phyloP scores from a whole-genome alignment of 2,797 vertebrate species.

The Centroberyx gerrardi region DNA sequence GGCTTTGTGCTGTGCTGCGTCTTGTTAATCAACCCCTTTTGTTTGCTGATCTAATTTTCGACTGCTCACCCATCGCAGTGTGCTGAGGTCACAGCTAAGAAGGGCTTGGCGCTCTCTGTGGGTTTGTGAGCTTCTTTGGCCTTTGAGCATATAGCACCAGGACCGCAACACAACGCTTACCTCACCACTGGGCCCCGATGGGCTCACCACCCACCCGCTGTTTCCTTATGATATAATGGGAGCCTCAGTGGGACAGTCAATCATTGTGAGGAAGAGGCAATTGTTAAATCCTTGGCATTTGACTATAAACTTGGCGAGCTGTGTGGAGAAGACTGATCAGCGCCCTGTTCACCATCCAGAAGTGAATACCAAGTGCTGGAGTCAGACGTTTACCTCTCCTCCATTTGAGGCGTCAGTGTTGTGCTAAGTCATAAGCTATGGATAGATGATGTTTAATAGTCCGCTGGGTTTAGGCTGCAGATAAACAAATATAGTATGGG shows the following conservation, averaged over 20 bases:
- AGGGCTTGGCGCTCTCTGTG: constrained; percentile 29
- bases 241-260: constrained; percentile 48
- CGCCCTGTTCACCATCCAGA: constrained; percentile 39
- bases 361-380: constrained; percentile 48
- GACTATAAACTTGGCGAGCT: constrained; percentile 35
- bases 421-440: constrained; percentile 10
- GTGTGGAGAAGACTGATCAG: constrained; percentile 26
- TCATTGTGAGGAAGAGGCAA: constrained; percentile 49
- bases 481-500: constrained; percentile 29
- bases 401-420: constrained; percentile 36
- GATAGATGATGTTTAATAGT: constrained; percentile 31
- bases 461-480: constrained; percentile 27
- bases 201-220: constrained; percentile 63
- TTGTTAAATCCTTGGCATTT: constrained; percentile 50
- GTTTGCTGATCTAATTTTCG: constrained; percentile 46
- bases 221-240: constrained; percentile 34
- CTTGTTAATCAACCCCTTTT: constrained; percentile 14
- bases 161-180: constrained; percentile 54
- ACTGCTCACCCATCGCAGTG: background rate
- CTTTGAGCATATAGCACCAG: constrained; percentile 16
- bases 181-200: constrained; percentile 61
- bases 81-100: constrained; percentile 52
- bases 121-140: constrained; percentile 43
- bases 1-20: constrained; percentile 11
- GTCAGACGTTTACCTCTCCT: constrained; percentile 41